A percentile compares a stretch with the other conserved stretches of the same genome.
Conservation (phyloP, 2,797 vertebrate species). For the Betta splendens region DNA sequence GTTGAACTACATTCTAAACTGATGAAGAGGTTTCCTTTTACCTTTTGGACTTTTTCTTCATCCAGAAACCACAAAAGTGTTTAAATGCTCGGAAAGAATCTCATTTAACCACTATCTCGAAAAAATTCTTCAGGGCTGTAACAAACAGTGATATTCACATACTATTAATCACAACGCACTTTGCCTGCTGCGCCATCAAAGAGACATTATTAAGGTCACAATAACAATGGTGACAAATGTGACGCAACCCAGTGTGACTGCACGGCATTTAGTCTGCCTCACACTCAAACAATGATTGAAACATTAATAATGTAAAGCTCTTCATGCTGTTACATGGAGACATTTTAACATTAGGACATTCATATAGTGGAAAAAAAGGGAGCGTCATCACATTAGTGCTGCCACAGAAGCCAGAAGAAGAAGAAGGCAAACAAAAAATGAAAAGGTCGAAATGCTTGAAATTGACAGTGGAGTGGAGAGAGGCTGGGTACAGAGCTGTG, state of each 20-base stretch:
- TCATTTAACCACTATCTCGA: constrained; percentile 27
- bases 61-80: constrained; percentile 2
- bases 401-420: constrained; percentile 13
- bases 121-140: constrained; percentile 31
- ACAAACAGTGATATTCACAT: constrained; percentile 52
- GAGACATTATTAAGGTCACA: constrained; percentile 66
- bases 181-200: constrained; percentile 50
- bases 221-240: constrained; percentile 68
- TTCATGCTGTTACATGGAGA: constrained; percentile 49
- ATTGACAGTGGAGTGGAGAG: constrained; percentile 58
- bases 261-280: constrained; percentile 45
- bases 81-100: constrained; percentile 27
- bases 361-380: constrained; percentile 1
- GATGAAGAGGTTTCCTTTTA: too few relatives aligned
- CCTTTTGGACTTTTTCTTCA: constrained; percentile 8
- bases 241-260: constrained; percentile 57
- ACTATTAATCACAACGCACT: constrained; percentile 58
- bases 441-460: constrained; percentile 57
- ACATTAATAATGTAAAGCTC: constrained; percentile 47
- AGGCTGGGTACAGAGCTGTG: constrained; percentile 59
- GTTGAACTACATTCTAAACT: constrained; percentile 6
- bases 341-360: constrained; percentile 37
- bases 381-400: constrained; percentile 32
- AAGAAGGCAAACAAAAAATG: constrained; percentile 26
- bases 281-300: constrained; percentile 48